These are phyloP conservation scores for Protosalanx chinensis DNA, from an alignment of 2,797 vertebrate species.

Conservation along the genomic window DNA sequence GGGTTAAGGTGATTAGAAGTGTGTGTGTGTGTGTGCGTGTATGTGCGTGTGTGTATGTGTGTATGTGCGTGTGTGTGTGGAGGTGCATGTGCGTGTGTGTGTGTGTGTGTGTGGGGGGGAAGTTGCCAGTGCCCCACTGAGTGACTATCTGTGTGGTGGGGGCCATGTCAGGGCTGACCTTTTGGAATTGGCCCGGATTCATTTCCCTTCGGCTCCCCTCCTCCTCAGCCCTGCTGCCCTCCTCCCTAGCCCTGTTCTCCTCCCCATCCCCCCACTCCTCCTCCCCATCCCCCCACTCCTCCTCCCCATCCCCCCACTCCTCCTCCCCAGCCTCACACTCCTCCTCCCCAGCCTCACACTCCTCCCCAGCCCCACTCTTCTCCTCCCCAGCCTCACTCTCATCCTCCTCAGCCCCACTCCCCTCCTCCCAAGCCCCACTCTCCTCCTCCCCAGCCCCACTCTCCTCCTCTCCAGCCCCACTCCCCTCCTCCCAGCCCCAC, in stretches of 20 bases:
- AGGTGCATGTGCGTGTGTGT: too few species aligned
- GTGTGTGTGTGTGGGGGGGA: too few species aligned
- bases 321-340: neutral
- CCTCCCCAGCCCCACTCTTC: neutral
- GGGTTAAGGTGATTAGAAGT: neutral
- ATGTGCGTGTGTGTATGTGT: too few species aligned
- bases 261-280: too few species aligned
- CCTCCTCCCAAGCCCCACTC: too few species aligned
- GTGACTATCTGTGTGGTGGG: neutral
- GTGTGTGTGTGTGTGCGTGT: too few species aligned
- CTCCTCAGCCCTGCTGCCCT: neutral
- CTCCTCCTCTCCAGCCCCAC: neutral
- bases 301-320: too few species aligned
- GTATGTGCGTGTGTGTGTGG: too few species aligned
- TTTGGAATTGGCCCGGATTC: neutral
- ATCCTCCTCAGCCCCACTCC: too few species aligned
- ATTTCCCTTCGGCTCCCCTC: neutral
- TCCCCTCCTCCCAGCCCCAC: neutral
- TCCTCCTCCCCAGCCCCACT: too few species aligned
- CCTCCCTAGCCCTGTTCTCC: neutral
- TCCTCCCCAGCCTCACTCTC: neutral
- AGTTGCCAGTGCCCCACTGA: neutral
- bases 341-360: neutral
- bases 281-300: too few species aligned
- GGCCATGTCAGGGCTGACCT: neutral